Evolutionary conservation across 2,888 invertebrate genomes (phyloP), one percentile per base, ranked within the genome.

Genomic region (Imbricaverruca yamaguchii): DNA sequence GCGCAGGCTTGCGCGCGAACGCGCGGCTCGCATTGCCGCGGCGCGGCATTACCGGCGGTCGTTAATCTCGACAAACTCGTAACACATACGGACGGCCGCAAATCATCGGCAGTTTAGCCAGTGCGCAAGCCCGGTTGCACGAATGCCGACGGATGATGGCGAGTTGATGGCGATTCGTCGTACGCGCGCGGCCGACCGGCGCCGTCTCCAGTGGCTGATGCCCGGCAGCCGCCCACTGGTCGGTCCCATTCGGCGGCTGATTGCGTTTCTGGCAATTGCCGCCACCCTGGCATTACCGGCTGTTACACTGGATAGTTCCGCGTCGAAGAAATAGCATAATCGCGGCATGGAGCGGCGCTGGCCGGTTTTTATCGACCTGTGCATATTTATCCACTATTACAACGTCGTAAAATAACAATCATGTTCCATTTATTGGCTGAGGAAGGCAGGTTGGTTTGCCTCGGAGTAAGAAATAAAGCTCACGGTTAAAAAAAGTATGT

Each of bases 311-410:
- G 12, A 59, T 59, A 15, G 3, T 25, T 39, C 25, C 23, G 25
- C 13, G 67, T n/a, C n/a, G 25, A 25, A n/a, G 23, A 25, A 63
- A 67, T 25, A n/a, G 21, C n/a, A 21, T 63, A 63, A 21, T 63
- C 63, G 63, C 63, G 21, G 63, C 67, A 25, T 67, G 25, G 25
- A 25, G 67, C 12, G 0, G 25, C 21, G 25, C 21, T 13, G 55
- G 74, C 39, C 21, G 7, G 18, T 7, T 55, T 21, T 55, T 74
- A 74, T 74, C 74, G 74, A 55, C 74, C 10, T 55, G 74, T 53
- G 21, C 23, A 74, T 74, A 74, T 74, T 74, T 74, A 74, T 74
- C 74, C 55, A 55, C 74, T 74, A 55, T 74, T 74, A 74, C 74
- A 10, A 55, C 21, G 55, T 74, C 74, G 74, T 74, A 74, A 74